Conservation (phyloP, 2,113 vertebrate genomes). For the Datnioides undecimradiatus region DNA sequence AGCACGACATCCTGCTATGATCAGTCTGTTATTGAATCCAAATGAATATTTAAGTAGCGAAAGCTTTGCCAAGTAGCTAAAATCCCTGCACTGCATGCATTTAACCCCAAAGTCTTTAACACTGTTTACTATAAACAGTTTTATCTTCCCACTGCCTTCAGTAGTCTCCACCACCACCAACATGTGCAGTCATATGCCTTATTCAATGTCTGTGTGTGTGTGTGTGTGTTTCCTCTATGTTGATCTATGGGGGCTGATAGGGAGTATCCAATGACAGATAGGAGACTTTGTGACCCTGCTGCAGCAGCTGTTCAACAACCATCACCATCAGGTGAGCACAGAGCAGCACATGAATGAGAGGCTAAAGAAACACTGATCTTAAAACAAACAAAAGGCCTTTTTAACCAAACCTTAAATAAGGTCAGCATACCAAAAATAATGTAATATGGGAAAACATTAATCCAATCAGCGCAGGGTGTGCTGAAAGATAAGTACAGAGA, state of each 20-base stretch:
- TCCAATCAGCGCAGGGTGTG: neutral
- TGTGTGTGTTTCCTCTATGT: slow-evolving; percentile 1
- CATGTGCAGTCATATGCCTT: neutral
- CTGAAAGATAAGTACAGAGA: neutral
- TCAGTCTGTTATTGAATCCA: slow-evolving; percentile 38
- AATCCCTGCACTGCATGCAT: slow-evolving; percentile 28
- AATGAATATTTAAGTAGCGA: slow-evolving; percentile 41
- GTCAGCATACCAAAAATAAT: neutral
- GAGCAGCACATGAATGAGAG: neutral
- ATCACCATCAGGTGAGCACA: slow-evolving; percentile 50
- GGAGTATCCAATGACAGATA: slow-evolving; percentile 49
- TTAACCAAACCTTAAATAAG: neutral
- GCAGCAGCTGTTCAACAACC: slow-evolving; percentile 64
- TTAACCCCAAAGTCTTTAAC: slow-evolving; percentile 20
- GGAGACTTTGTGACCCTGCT: slow-evolving; percentile 32
- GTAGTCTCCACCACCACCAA: neutral
- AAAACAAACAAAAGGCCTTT: neutral
- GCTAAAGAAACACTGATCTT: neutral
- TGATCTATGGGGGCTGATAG: slow-evolving; percentile 25
- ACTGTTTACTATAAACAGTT: slow-evolving; percentile 17
- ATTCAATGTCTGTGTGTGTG: slow-evolving; percentile 13
- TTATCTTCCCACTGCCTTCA: neutral
- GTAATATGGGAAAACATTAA: neutral
- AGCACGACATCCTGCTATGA: slow-evolving; percentile 31
- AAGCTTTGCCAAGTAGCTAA: slow-evolving; percentile 14